Evolutionary conservation across 2,113 vertebrate species (phyloP), one percentile per base, ranked within the genome.

Genomic region (Cynoglossus semilaevis): DNA sequence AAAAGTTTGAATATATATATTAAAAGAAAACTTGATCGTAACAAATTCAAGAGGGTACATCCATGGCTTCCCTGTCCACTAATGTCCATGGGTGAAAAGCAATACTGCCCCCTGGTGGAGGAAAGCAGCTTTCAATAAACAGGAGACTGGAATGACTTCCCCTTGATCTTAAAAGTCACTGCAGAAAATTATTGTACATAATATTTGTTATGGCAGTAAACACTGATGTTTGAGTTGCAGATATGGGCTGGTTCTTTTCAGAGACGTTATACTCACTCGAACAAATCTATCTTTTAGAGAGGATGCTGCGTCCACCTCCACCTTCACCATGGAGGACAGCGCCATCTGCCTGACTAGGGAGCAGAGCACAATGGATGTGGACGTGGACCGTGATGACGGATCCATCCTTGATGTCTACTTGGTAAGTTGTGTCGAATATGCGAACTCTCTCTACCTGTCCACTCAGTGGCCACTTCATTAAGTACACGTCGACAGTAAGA

Each of bases 401-500:
- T 99, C 95, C 0, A 92, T 97, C 73, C 90, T 96, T 4, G 96
- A 99, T 9, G 92, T 96, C 67, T 98, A 98, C 75, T 93, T 99
- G 89, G 96, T 97, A 82, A 93, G 85, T 51, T 18, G 2, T 51
- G 66, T 0, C 7, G 45, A 29, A 29, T 29, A 2, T 29, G 2
- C 22, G 22, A 29, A 4, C 3, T 29, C 3, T 29, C 22, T 4
- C 22, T n/a, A 29, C 22, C 22, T 29, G 22, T 29, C 2, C 22
- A 29, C 22, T 29, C 22, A 29, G 22, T 29, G 22, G 22, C 2
- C 22, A 29, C 22, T 29, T 29, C 22, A 29, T 29, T 29, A 29
- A 6, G 22, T 4, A 29, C 2, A 29, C 2, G 3, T 29, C 22
- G 22, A 29, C 22, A 29, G 22, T 29, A 6, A 29, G 22, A 29